Evolutionary conservation across 2,113 vertebrate genomes (phyloP).

Genomic region (Apodemus sylvaticus): DNA sequence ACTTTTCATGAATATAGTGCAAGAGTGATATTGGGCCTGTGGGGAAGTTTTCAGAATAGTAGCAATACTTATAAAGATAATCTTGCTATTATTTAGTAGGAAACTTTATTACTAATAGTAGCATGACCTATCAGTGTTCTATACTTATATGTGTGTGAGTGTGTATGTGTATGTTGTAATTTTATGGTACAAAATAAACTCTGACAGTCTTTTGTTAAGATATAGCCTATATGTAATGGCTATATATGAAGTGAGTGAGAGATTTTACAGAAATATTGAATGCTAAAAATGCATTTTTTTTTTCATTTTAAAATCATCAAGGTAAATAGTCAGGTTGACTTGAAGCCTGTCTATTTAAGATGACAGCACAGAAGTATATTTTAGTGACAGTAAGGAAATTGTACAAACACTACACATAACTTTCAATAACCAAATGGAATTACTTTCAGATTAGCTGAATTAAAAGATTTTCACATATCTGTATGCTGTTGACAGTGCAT

Average conservation of each 20-base stretch:
- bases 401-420: slow-evolving; percentile 43
- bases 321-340: slow-evolving; percentile 4
- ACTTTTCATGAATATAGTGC: neutral
- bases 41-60: neutral
- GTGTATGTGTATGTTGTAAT: neutral
- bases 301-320: neutral
- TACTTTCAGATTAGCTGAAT: slow-evolving; percentile 68
- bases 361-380: slow-evolving; percentile 20
- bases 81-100: neutral
- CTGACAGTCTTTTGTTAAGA: neutral
- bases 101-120: neutral
- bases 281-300: slow-evolving; percentile 7
- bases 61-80: slow-evolving; percentile 17
- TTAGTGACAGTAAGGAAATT: slow-evolving; percentile 48
- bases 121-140: neutral
- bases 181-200: neutral
- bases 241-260: neutral
- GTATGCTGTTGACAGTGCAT: slow-evolving; percentile 49
- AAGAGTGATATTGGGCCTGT: neutral
- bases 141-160: neutral
- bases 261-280: neutral
- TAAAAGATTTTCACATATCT: slow-evolving; percentile 41
- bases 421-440: slow-evolving; percentile 27
- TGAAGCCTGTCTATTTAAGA: neutral
- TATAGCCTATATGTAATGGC: too few species aligned